Evolutionary conservation across 2,888 invertebrate species (phyloP).

Genomic region (Netelia melanura): DNA sequence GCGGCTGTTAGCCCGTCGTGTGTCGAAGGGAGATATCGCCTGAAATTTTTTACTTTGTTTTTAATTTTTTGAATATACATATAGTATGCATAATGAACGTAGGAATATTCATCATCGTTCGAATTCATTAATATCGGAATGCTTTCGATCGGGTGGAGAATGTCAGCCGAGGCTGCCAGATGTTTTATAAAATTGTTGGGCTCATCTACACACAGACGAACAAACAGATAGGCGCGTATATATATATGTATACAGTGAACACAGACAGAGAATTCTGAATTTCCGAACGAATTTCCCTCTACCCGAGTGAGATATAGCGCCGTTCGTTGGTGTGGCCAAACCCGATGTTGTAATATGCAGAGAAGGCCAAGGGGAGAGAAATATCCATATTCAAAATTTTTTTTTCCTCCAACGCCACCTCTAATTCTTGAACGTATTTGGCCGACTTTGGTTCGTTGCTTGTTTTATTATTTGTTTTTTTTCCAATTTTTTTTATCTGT

Average conservation of each 20-base stretch:
- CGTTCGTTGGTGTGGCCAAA: conserved; percentile 34
- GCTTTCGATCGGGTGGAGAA: conserved; percentile 50
- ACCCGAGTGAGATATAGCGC: conserved; percentile 26
- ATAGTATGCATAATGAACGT: conserved; percentile 51
- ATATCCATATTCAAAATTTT: conserved; percentile 61
- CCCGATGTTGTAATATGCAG: conserved; percentile 63
- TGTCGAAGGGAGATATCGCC: background rate
- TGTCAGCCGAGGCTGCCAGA: conserved; percentile 46
- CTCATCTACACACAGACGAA: background rate
- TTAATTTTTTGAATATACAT: conserved; percentile 44
- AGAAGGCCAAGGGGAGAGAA: conserved; percentile 40
- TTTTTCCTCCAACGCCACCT: conserved; percentile 27
- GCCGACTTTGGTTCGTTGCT: conserved; percentile 1
- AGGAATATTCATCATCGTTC: conserved; percentile 66
- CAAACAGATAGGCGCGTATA: conserved; percentile 5
- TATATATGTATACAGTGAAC: conserved; percentile 14
- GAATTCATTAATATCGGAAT: conserved; percentile 67
- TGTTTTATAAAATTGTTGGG: conserved; percentile 36
- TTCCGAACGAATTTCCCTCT: conserved; percentile 42
- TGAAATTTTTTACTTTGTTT: conserved; percentile 15
- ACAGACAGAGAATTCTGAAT: conserved; percentile 6
- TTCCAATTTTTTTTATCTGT: background rate
- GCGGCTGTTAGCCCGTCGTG: background rate
- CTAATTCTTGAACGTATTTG: conserved; percentile 46
- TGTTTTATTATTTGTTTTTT: background rate